These are phyloP conservation scores for Tapirus terrestris DNA, from an alignment of 2,113 vertebrate genomes.

Conservation along the genomic window DNA sequence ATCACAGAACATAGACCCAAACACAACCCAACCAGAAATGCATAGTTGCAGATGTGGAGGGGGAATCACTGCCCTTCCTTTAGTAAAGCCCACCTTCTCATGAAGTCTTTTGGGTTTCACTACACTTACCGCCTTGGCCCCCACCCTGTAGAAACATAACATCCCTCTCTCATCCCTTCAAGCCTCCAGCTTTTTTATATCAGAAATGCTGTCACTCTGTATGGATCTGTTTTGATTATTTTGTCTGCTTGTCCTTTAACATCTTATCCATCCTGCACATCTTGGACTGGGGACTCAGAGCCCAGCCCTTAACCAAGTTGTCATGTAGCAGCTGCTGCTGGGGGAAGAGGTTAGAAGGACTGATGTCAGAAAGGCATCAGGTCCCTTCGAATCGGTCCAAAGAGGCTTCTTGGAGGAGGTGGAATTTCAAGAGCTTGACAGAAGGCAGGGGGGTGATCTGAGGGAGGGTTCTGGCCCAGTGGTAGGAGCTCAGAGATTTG, in stretches of 20 bases:
- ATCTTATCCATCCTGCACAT: background rate
- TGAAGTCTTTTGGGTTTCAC: background rate
- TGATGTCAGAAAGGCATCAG: background rate
- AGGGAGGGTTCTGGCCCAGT: background rate
- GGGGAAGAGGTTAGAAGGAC: background rate
- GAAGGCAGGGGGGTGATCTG: background rate
- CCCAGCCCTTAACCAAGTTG: background rate
- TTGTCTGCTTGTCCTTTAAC: constrained; percentile 49
- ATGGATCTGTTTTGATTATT: constrained; percentile 18
- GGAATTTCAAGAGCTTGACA: constrained; percentile 23
- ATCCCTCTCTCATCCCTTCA: background rate
- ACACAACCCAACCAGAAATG: background rate
- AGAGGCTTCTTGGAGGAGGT: constrained; percentile 15
- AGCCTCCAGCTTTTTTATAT: background rate
- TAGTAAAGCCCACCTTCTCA: background rate
- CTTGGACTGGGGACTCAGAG: background rate
- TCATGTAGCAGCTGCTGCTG: background rate
- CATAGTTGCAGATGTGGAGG: background rate
- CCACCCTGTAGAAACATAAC: background rate
- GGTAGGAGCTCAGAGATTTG: background rate
- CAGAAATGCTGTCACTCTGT: background rate
- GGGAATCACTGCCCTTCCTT: background rate
- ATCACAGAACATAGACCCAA: background rate
- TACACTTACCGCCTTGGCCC: background rate
- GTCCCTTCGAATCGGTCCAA: background rate